Base-by-base conservation (phyloP, 1,140 invertebrate species). In the Cherax destructor region DNA sequence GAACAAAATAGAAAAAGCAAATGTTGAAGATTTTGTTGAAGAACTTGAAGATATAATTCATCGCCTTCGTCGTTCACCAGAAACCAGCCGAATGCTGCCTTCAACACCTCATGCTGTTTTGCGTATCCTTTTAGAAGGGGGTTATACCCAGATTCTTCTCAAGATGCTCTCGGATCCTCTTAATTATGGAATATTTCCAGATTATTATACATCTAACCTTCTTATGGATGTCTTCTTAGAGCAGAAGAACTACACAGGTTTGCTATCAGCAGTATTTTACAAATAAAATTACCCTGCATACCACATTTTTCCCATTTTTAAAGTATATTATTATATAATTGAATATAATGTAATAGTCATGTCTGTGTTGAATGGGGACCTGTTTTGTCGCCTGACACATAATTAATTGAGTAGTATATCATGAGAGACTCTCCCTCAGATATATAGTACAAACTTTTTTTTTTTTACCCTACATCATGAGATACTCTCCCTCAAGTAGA, bases 121-220 rank as follows among this genome's bases (percentile, higher is more conserved):
- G 74, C 94, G 97, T 92, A 95, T 95, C 86, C 96, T 96, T 74
- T 93, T 98, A 0, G 94, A 96, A 69, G 94, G 94, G 93, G 95
- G 95, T 1, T 94, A 96, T 91, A 93, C 94, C 56, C 94, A 97
- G 16, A 95, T 96, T 52, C 94, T 99, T 21, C 93, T 98, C 3
- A 94, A 95, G 49, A 95, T 98, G 18, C 94, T 99, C 21, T 96
- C 97, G 93, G 96, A 98, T 94, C 96, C 98, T 81, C 94, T 98
- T 18, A 97, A 97, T 93, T 99, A 97, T 95, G 98, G 99, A 1
- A 94, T 99, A 56, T 99, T 99, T 94, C 95, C 97, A 21, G 98
- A 99, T 95, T 94, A 96, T 88, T 97, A 97, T 93, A 95, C 96
- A 72, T 96, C 96, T 72, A 98, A 98, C 95, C 95, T 99, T 16